Evolutionary conservation across 1,140 invertebrate species (phyloP).

Genomic region (Cardiocondyla obscurior): DNA sequence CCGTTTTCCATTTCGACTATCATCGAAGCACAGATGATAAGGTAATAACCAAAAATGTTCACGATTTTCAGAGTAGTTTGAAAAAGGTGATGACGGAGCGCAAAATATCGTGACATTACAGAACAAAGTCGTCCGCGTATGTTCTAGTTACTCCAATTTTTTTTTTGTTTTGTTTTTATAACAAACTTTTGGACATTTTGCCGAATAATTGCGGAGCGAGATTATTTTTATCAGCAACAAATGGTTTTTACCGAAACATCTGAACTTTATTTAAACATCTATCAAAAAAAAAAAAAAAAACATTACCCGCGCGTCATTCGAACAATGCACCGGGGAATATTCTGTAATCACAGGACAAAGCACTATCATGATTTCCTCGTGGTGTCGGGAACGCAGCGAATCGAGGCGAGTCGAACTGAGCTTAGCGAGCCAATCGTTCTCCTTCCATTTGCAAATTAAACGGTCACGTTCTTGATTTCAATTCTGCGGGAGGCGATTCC

Average conservation of each 20-base stretch:
- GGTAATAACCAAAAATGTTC: slow-evolving; percentile 15
- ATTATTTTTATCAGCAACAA: not conserved
- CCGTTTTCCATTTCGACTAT: slow-evolving; percentile 39
- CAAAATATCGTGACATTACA: not conserved
- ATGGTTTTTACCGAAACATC: not conserved
- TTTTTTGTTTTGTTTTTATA: not conserved
- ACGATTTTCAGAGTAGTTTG: not conserved
- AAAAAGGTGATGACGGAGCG: not conserved
- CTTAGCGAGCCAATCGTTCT: slow-evolving; percentile 27
- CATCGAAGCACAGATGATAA: slow-evolving; percentile 17
- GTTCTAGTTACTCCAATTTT: slow-evolving; percentile 59
- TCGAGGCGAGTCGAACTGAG: not conserved
- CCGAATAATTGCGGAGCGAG: not conserved
- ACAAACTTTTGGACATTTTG: not conserved
- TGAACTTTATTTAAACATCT: not conserved
- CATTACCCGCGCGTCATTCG: not conserved
- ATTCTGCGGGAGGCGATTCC: slow-evolving; percentile 66
- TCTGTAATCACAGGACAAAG: not conserved
- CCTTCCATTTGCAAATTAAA: slow-evolving; percentile 75
- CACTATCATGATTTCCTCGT: not conserved
- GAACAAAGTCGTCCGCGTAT: slow-evolving; percentile 17
- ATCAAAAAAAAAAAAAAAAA: not conserved
- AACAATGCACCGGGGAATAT: slow-evolving; percentile 24
- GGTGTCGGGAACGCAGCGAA: not conserved
- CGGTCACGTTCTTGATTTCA: slow-evolving; percentile 69